Evolutionary conservation across 2,888 invertebrate species (phyloP), one percentile per base, ranked within the genome.

Genomic region (Torymus tubicola): DNA sequence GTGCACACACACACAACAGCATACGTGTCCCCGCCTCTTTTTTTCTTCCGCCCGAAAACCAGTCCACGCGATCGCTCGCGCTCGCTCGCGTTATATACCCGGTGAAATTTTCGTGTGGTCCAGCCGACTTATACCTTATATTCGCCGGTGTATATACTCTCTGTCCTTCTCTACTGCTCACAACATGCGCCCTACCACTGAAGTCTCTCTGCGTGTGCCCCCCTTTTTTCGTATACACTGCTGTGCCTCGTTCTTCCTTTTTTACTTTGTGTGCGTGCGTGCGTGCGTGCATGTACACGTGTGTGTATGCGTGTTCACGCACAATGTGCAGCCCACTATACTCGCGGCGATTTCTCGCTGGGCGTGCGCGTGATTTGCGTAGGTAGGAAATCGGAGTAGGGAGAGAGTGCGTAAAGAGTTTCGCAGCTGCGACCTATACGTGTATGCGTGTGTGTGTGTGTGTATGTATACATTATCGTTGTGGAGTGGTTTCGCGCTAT

Each of bases 11-110:
- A 42, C 42, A 8, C 42, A 8, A 5, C 0, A 55, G 16, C 14
- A 61, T 31, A 55, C 63, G n/a, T 53, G 63, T 18, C 63, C 50
- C 58, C 86, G 84, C 76, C 71, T 75, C 67, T 73, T 57, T 71
- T 71, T 74, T 57, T 71, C 67, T 74, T 16, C 12, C 21, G 12
- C 24, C 58, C 68, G 24, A 16, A 69, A 74, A 73, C 69, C 79
- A 74, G 73, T 69, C 42, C 42, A 42, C 42, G 42, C 31, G 31
- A 31, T 31, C 58, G 61, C 55, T 12, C 61, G 3, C n/a, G 21
- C 55, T 11, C 64, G 16, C 64, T 16, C 21, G 42, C n/a, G n/a
- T n/a, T n/a, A n/a, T n/a, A n/a, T 13, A 2, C 31, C 61, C n/a
- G 52, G 72, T 68, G 73, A 73, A 68, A 73, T 79, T 72, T 78